Base-by-base conservation (phyloP, 1,140 invertebrate genomes). In the Vanessa atalanta region DNA sequence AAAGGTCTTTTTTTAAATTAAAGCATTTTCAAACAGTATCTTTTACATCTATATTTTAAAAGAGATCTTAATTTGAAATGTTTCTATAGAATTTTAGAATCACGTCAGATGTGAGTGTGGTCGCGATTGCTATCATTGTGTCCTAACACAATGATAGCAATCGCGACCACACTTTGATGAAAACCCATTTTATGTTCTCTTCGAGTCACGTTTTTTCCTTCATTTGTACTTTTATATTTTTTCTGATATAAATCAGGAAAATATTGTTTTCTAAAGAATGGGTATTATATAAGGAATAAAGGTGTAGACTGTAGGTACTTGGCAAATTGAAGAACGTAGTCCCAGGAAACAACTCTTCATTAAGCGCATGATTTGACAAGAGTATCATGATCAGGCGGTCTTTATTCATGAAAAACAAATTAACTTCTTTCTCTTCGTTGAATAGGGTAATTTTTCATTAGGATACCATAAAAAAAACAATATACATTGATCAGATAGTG, bases 331-430 rank as follows among this genome's bases (percentile, higher is more conserved):
- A 79, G 76, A 66, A 72, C 63, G 57, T 72, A 9, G 60, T 48
- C 66, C 70, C 53, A 75, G 72, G 74, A 79, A 80, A 79, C 70
- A 79, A 72, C 67, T 70, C 69, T 88, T 88, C 87, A 89, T 90
- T 87, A 90, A 72, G 80, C 80, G 84, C 80, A 84, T 90, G 88
- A 89, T 88, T 88, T 87, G 83, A 85, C 88, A 88, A 82, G 80
- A 87, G 84, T 79, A 82, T 75, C 78, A 68, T 83, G 82, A 87
- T 83, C 76, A 81, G 70, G 79, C 82, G 77, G 81, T 61, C 47
- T 63, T 37, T 76, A 82, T 82, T 79, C 81, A 84, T 86, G 75
- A 83, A 86, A 87, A 88, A 88, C 80, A 87, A 90, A 90, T 90
- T 88, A 90, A 83, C 80, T 83, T 79, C 79, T 75, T 81, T 71